These are phyloP conservation scores for Lucinisca nassula DNA, from an alignment of 2,888 invertebrate genomes.

Conservation along the genomic window DNA sequence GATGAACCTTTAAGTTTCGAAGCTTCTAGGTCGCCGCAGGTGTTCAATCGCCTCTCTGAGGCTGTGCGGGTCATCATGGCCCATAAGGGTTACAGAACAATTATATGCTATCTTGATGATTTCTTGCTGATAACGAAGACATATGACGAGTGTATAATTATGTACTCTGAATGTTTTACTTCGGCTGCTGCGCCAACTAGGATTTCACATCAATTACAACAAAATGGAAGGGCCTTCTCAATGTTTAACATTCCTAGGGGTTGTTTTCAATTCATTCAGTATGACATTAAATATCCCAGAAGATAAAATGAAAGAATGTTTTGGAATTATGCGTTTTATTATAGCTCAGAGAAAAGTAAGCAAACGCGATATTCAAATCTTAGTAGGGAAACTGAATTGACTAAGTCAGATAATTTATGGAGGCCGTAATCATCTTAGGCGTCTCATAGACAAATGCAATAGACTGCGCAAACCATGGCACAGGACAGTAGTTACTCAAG, in stretches of 20 bases:
- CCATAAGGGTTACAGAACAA: constrained; percentile 13
- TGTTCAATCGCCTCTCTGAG: constrained; percentile 20
- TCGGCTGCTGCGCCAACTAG: constrained; percentile 4
- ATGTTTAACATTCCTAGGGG: constrained; percentile 8
- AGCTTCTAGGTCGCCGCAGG: neutral
- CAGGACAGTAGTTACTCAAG: neutral
- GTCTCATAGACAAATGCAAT: neutral
- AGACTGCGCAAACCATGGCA: constrained; percentile 12
- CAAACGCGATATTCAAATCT: neutral
- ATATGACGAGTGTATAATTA: constrained; percentile 8
- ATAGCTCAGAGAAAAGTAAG: neutral
- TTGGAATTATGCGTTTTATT: neutral
- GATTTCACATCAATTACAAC: constrained; percentile 35
- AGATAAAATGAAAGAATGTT: neutral
- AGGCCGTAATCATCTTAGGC: constrained; percentile 4
- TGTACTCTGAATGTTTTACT: neutral
- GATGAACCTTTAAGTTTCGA: constrained; percentile 21
- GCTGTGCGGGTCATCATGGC: constrained; percentile 8
- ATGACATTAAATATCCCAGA: constrained; percentile 20
- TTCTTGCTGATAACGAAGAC: constrained; percentile 24
- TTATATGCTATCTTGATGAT: constrained; percentile 33
- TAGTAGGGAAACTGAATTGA: constrained; percentile 27
- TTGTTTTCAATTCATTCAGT: neutral
- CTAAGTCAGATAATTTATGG: constrained; percentile 6
- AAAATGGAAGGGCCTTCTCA: constrained; percentile 19